Base-by-base conservation (phyloP, 2,113 vertebrate genomes). In the Daubentonia madagascariensis region DNA sequence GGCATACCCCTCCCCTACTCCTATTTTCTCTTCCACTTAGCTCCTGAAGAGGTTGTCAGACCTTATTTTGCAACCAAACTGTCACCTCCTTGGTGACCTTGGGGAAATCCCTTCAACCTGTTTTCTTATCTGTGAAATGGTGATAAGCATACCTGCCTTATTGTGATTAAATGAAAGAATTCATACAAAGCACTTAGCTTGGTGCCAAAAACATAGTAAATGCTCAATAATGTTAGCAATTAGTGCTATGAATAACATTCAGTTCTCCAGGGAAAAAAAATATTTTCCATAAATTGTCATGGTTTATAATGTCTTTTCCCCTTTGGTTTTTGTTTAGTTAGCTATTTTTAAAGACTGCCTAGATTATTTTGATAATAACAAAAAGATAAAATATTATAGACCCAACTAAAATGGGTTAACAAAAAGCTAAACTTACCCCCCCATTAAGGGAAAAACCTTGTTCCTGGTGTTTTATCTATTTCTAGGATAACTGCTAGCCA, bases 81-180 rank as follows among this genome's bases (percentile, higher is more conserved):
- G 18, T 78, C 54, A 50, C 40, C 22, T 76, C 28, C 16, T 95
- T 30, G 3, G 32, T 54, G 61, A 75, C 17, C 6, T 43, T 91
- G 40, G 50, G 67, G 57, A 85, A 93, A 80, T 76, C 63, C 13
- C 57, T 85, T 72, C 43, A 48, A 16, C 45, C 12, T 59, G 30
- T 83, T 91, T 94, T 54, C 78, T 81, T 85, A 65, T 28, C 61
- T 93, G 50, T 91, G 37, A 94, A 83, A 20, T 75, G 12, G 37
- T 84, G 67, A 75, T 88, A 92, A 75, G 43, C 45, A 40, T 45
- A 70, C 40, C 87, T 80, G 28, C 35, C 37, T 54, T 92, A 7
- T 59, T 97, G 70, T 96, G 80, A 86, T 91, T 79, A 86, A 93
- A 72, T 75, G 40, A 89, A 91, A 93, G 18, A 93, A 67, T 45